These are phyloP conservation scores for Parauchenoglanis ngamensis DNA, from an alignment of 2,797 vertebrate species.

Conservation along the genomic window DNA sequence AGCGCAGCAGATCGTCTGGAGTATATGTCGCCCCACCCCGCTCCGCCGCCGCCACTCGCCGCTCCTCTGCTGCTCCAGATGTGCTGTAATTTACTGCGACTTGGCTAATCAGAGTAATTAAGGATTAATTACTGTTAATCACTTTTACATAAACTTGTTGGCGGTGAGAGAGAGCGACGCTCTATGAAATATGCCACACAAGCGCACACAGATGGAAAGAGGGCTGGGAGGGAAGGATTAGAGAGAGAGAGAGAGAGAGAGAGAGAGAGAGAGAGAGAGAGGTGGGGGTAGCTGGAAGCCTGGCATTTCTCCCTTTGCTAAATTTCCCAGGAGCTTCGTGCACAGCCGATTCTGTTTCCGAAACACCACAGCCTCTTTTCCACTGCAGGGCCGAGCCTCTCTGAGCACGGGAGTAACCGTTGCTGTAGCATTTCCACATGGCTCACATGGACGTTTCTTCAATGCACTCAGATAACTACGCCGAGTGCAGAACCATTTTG, in stretches of 20 bases:
- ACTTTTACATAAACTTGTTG: conserved; percentile 99
- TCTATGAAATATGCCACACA: conserved; percentile 87
- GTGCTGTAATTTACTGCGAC: conserved; percentile 99
- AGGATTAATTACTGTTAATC: conserved; percentile 99
- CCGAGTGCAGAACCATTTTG: background rate
- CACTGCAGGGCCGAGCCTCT: conserved; percentile 11
- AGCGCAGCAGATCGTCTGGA: conserved; percentile 77
- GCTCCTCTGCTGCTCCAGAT: conserved; percentile 96
- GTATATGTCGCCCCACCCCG: conserved; percentile 75
- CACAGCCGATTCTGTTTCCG: conserved; percentile 30
- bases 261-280: background rate
- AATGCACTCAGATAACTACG: background rate
- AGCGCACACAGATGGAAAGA: conserved; percentile 68
- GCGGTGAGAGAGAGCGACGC: conserved; percentile 91
- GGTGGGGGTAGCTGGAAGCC: conserved; percentile 24
- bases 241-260: background rate
- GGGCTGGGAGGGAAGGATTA: conserved; percentile 19
- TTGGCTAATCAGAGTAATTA: conserved; percentile 99
- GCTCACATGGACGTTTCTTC: background rate
- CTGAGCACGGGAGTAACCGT: background rate
- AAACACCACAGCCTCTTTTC: conserved; percentile 29
- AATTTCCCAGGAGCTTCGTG: conserved; percentile 45
- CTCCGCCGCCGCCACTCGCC: conserved; percentile 73
- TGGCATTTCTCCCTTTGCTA: conserved; percentile 39
- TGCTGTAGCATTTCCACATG: conserved; percentile 11